Evolutionary conservation across 1,140 invertebrate species (phyloP).

Genomic region (Drosophila repleta): DNA sequence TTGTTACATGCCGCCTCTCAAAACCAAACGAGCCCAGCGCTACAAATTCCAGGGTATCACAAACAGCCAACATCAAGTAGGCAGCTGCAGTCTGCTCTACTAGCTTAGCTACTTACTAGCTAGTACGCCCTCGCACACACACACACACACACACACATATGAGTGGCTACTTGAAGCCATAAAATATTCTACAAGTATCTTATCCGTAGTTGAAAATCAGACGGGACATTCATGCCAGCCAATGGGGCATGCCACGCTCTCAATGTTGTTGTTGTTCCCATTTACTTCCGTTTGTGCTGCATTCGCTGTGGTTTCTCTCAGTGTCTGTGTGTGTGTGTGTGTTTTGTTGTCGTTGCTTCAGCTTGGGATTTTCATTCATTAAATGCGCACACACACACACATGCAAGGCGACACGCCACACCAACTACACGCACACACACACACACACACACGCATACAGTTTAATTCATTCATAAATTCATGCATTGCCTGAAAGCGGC

Average conservation of each 20-base stretch:
- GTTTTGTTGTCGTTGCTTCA: slow-evolving; percentile 60
- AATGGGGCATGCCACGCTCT: slow-evolving; percentile 33
- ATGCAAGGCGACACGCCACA: slow-evolving; percentile 34
- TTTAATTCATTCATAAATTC: slow-evolving; percentile 81
- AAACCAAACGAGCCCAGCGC: too few species aligned
- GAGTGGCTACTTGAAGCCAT: slow-evolving; percentile 52
- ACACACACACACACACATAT: not conserved
- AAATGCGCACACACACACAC: slow-evolving; percentile 43
- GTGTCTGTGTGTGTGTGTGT: slow-evolving; percentile 32
- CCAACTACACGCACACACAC: slow-evolving; percentile 47
- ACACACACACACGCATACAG: slow-evolving; percentile 37
- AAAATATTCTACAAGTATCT: slow-evolving; percentile 58
- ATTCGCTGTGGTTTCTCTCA: slow-evolving; percentile 16
- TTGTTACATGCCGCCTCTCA: too few species aligned
- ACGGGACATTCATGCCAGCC: slow-evolving; percentile 61
- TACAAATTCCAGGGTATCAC: too few species aligned
- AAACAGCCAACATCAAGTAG: too few species aligned
- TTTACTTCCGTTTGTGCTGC: slow-evolving; percentile 74
- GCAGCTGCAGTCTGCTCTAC: too few species aligned
- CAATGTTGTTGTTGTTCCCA: slow-evolving; percentile 40
- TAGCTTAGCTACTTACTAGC: not conserved
- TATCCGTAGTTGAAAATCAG: slow-evolving; percentile 75
- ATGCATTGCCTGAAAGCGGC: slow-evolving; percentile 53
- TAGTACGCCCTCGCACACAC: too few species aligned
- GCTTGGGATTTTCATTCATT: slow-evolving; percentile 78